Percentiles rank a stretch among this genome's conserved stretches.
phyloP scores from a whole-genome alignment of 2,888 invertebrate species.

The Melanophora roralis region DNA sequence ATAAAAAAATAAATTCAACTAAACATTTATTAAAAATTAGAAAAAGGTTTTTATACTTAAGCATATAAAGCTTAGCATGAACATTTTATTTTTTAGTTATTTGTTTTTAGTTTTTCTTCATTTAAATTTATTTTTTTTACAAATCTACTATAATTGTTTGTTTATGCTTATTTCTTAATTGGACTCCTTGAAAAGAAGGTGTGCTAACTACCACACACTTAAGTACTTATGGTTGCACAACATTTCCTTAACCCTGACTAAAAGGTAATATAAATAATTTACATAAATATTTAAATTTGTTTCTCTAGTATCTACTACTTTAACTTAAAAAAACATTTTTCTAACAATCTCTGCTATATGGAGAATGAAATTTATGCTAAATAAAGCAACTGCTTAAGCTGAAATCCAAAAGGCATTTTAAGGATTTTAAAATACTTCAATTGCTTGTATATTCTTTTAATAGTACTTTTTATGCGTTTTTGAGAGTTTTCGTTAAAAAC shows the following conservation, averaged over 20 bases:
- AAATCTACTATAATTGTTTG: no score
- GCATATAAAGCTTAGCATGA: no score
- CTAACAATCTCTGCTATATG: neutral
- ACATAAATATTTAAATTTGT: slow-evolving; percentile 37
- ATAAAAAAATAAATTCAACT: no score
- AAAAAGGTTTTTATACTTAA: no score
- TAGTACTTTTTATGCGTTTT: neutral
- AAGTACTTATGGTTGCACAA: neutral
- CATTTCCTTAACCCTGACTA: slow-evolving; percentile 42
- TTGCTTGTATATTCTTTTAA: slow-evolving; percentile 17
- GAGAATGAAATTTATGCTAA: slow-evolving; percentile 20
- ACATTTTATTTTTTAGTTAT: no score
- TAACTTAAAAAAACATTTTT: neutral
- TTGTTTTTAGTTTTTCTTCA: no score
- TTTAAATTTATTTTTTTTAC: no score
- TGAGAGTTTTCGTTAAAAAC: neutral
- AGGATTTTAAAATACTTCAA: slow-evolving; percentile 21
- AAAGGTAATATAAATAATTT: slow-evolving; percentile 6
- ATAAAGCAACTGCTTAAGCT: neutral
- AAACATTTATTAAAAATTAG: no score
- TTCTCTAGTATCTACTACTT: neutral
- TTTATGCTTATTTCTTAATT: no score
- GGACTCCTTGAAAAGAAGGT: neutral
- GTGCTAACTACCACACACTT: slow-evolving; percentile 32
- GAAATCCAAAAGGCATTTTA: slow-evolving; percentile 11